Percentiles rank a stretch among this genome's conserved stretches.
Evolutionary conservation across 2,888 invertebrate genomes (phyloP).

Genomic region (Rapana venosa): DNA sequence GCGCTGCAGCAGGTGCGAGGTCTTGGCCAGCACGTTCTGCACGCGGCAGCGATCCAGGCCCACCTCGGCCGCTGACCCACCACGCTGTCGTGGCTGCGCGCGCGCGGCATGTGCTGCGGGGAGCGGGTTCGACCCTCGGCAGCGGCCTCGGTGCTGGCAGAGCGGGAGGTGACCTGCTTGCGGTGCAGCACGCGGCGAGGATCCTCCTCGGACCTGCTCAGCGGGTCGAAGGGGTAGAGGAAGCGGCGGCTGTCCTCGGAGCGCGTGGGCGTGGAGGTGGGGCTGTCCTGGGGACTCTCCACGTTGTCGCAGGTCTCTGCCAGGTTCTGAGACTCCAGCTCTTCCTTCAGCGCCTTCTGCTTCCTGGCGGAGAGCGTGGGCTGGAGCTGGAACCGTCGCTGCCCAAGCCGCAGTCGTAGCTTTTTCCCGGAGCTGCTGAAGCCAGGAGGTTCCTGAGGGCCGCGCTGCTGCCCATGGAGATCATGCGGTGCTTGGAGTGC

Average conservation of each 20-base stretch:
- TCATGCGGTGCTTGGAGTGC: constrained; percentile 98
- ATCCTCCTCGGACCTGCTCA: constrained; percentile 47
- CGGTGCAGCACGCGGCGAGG: constrained; percentile 55
- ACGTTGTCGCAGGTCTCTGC: constrained; percentile 96
- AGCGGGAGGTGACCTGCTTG: constrained; percentile 37
- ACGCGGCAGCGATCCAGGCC: constrained; percentile 73
- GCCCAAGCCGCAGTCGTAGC: neutral
- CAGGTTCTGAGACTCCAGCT: constrained; percentile 85
- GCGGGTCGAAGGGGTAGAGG: neutral
- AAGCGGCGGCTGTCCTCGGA: neutral
- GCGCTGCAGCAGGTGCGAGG: constrained; percentile 60
- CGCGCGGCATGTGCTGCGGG: constrained; percentile 82
- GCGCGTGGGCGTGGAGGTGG: constrained; percentile 47
- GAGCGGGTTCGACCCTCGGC: constrained; percentile 51
- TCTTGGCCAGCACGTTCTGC: constrained; percentile 62
- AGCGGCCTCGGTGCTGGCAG: constrained; percentile 22
- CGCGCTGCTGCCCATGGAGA: constrained; percentile 97
- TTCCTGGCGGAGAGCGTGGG: constrained; percentile 81
- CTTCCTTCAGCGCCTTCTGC: constrained; percentile 83
- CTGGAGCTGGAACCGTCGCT: neutral
- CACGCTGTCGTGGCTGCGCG: constrained; percentile 90
- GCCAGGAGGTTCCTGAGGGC: constrained; percentile 94
- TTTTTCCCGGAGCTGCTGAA: constrained; percentile 74
- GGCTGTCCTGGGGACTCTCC: constrained; percentile 81
- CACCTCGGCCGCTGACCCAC: constrained; percentile 82